These are phyloP conservation scores for Euphonia xanthogaster DNA, from an alignment of 2,797 vertebrate species.

Conservation along the genomic window DNA sequence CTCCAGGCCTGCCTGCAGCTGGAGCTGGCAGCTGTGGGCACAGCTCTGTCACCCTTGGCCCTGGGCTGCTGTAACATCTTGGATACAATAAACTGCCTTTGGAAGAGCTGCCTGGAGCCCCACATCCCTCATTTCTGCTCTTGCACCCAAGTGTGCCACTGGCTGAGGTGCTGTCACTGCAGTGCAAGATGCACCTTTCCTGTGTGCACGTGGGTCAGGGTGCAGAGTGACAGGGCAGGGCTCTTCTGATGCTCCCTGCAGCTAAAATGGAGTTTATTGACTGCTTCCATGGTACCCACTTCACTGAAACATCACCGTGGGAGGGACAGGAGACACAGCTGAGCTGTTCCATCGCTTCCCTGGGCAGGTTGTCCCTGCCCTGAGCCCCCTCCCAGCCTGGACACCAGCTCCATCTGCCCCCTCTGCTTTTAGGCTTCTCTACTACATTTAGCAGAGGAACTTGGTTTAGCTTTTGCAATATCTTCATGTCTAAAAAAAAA, in stretches of 20 bases:
- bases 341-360: not conserved
- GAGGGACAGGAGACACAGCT: not conserved
- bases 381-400: not conserved
- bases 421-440: not conserved
- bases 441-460: not conserved
- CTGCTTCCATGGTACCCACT: not conserved
- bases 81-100: too few relatives aligned
- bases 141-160: not conserved
- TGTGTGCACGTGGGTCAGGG: fast-evolving
- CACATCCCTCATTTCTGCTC: too few relatives aligned
- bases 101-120: too few relatives aligned
- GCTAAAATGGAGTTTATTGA: not conserved
- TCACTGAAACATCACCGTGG: not conserved
- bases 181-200: fast-evolving
- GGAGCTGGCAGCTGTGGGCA: too few relatives aligned
- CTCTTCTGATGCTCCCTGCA: not conserved
- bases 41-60: too few relatives aligned
- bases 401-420: not conserved
- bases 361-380: not conserved
- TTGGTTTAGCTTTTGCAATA: not conserved
- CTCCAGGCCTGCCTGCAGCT: too few relatives aligned
- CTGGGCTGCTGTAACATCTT: too few relatives aligned
- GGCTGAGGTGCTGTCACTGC: not conserved
- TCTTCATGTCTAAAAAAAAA: not conserved
- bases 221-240: not conserved